Evolutionary conservation across 2,797 vertebrate species (phyloP).

Genomic region (Parambassis ranga): DNA sequence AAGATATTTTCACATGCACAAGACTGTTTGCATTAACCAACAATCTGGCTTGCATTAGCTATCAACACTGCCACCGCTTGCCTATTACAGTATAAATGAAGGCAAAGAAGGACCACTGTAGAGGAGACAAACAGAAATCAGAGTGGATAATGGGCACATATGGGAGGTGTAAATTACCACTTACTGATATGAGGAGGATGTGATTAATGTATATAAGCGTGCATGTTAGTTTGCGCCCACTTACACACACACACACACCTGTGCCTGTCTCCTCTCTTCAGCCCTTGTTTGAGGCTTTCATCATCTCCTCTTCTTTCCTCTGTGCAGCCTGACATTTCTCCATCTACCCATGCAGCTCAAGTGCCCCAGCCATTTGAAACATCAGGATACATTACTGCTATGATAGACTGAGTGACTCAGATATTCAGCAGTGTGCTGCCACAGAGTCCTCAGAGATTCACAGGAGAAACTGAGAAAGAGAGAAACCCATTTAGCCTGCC

Average conservation of each 20-base stretch:
- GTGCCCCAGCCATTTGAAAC: conserved; percentile 66
- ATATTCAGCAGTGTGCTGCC: conserved; percentile 58
- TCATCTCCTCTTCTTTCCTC: conserved; percentile 33
- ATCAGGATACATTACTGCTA: conserved; percentile 70
- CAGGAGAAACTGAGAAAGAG: conserved; percentile 64
- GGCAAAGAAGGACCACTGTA: background rate
- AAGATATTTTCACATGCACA: too few relatives aligned
- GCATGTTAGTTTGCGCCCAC: conserved; percentile 5
- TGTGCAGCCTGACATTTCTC: conserved; percentile 54
- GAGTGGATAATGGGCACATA: conserved; percentile 54
- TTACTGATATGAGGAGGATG: conserved; percentile 36
- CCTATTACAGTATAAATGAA: background rate
- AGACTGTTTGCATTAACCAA: background rate
- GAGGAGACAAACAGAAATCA: conserved; percentile 11
- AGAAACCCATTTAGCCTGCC: conserved; percentile 65
- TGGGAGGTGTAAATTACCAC: conserved; percentile 42
- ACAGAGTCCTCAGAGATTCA: conserved; percentile 68
- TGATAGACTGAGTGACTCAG: conserved; percentile 65
- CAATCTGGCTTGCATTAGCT: background rate
- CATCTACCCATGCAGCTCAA: conserved; percentile 54
- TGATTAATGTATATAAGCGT: conserved; percentile 51
- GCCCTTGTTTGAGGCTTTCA: conserved; percentile 43
- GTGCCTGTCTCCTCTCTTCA: conserved; percentile 16
- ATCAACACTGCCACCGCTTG: background rate
- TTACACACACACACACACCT: conserved; percentile 26